These are phyloP conservation scores for Holacanthella duospinosa DNA, from an alignment of 2,888 invertebrate genomes.

Conservation along the genomic window DNA sequence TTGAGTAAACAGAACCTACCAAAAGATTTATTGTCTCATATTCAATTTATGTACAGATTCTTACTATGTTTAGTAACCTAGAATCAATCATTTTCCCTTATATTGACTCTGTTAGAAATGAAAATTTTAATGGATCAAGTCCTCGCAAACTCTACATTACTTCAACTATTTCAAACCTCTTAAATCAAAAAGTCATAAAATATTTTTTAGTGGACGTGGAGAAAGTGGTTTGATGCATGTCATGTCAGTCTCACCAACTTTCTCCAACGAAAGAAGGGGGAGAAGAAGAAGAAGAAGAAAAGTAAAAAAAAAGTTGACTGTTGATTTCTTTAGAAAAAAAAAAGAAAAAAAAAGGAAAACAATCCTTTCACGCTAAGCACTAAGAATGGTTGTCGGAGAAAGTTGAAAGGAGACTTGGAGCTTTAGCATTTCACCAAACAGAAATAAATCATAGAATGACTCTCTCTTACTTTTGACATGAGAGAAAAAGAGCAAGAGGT, in stretches of 20 bases:
- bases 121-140: neutral
- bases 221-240: conserved; percentile 4
- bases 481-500: conserved; percentile 4
- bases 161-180: no score
- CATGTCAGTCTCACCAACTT: neutral
- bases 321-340: neutral
- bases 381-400: no score
- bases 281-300: neutral
- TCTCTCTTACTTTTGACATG: neutral
- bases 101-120: no score
- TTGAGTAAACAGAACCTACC: no score
- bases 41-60: no score
- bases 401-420: neutral
- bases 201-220: neutral
- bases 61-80: no score
- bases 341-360: neutral
- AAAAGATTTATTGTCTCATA: no score
- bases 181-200: neutral
- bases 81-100: no score
- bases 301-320: no score
- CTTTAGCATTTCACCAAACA: no score
- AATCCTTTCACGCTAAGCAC: neutral
- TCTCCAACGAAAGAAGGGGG: neutral
- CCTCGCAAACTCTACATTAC: neutral
- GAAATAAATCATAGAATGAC: conserved; percentile 1